phyloP scores from a whole-genome alignment of 2,113 vertebrate genomes.

The Neodon shergylaensis region DNA sequence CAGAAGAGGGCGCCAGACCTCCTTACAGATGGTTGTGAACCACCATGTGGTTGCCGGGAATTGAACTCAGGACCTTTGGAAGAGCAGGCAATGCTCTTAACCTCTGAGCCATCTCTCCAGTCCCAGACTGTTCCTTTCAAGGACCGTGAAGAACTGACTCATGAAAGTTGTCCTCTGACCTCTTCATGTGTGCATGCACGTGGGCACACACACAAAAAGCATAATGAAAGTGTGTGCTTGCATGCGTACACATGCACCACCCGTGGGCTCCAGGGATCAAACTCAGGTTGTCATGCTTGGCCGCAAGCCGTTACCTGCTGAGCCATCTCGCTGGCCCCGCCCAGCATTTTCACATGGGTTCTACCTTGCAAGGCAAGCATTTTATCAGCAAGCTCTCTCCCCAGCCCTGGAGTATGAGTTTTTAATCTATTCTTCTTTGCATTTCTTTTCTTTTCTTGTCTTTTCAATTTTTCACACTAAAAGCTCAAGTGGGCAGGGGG shows the following conservation, averaged over 20 bases:
- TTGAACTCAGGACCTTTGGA: too few relatives aligned
- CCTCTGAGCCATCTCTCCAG: too few relatives aligned
- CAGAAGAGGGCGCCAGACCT: too few relatives aligned
- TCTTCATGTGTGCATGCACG: not conserved
- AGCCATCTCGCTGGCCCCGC: not conserved
- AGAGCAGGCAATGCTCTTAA: too few relatives aligned
- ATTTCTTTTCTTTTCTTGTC: slow-evolving; percentile 7
- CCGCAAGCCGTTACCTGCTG: not conserved
- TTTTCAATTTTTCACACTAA: not conserved
- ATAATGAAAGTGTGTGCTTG: not conserved
- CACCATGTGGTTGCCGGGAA: too few relatives aligned
- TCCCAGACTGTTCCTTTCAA: slow-evolving; percentile 5
- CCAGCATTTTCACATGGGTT: not conserved
- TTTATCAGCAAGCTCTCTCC: not conserved
- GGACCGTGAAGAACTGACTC: not conserved
- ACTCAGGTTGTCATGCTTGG: not conserved
- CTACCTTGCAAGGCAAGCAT: not conserved
- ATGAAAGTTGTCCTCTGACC: not conserved
- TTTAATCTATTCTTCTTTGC: slow-evolving; percentile 25
- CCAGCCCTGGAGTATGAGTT: not conserved
- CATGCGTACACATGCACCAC: not conserved
- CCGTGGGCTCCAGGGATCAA: not conserved
- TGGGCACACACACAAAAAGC: not conserved
- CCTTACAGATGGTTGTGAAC: too few relatives aligned
- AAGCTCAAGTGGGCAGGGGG: not conserved